A percentile compares a stretch with the other conserved stretches of the same genome.
Evolutionary conservation across 23 tunicate genomes (phyloP).

Genomic region (Ascidia mentula): DNA sequence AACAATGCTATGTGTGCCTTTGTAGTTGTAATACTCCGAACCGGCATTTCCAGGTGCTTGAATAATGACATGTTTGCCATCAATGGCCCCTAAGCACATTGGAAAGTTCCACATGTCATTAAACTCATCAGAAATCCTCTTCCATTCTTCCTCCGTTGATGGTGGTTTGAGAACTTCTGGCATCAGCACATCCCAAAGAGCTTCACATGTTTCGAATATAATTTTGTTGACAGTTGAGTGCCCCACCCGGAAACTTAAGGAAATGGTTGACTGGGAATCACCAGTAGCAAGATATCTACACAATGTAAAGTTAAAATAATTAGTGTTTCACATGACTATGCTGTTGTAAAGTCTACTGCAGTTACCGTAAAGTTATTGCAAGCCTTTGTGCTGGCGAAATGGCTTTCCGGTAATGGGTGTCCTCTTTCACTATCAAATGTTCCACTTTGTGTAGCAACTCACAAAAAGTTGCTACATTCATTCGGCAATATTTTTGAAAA

Average conservation of each 20-base stretch:
- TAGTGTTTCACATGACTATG: conserved; percentile 5
- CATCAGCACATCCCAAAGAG: conserved; percentile 22
- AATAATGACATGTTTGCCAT: conserved; percentile 39
- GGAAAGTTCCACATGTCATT: conserved; percentile 8
- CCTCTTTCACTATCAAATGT: neutral
- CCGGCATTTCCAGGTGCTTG: conserved; percentile 28
- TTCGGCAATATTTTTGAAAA: too few relatives aligned
- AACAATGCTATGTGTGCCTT: conserved; percentile 28
- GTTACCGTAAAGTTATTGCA: conserved; percentile 13
- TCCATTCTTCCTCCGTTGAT: conserved; percentile 1
- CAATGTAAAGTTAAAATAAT: neutral
- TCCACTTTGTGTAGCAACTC: conserved; percentile 17
- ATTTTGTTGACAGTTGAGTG: conserved; percentile 25
- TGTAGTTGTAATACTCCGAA: conserved; percentile 13
- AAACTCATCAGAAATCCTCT: neutral
- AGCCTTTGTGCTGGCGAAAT: conserved; percentile 17
- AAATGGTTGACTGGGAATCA: neutral
- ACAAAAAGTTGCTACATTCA: conserved; percentile 14
- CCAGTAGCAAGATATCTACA: neutral
- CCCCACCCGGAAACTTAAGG: conserved; percentile 20
- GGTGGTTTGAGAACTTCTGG: conserved; percentile 19
- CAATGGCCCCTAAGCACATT: conserved; percentile 8
- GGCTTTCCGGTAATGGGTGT: conserved; percentile 18
- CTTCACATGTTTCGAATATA: neutral
- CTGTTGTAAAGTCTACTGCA: neutral